Base-by-base conservation (phyloP, 1,140 invertebrate genomes). In the Cataglyphis hispanica region DNA sequence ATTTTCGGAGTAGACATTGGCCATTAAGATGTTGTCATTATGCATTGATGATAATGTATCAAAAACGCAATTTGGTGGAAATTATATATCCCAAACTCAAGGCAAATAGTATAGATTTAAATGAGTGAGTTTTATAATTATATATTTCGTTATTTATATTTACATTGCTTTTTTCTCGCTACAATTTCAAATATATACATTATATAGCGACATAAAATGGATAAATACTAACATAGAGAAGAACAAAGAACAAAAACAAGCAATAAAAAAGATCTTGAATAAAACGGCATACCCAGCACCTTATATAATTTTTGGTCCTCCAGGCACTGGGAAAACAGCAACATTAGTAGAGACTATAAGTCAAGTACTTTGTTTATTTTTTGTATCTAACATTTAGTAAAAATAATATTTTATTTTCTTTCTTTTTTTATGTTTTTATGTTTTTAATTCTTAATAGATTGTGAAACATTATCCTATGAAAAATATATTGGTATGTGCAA, bases 251-350 rank as follows among this genome's bases (percentile, higher is more conserved):
- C 97, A 88, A 27, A 74, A 63, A 60, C 64, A 58, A 67, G 84
- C 75, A 61, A 61, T 88, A 22, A 86, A 11, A n/a, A 88, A 77
- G 19, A 87, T 91, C 25, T 69, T 91, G 0, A 85, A 94, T 53
- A 96, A 95, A 50, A 92, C 95, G 8, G 94, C 95, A 16, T 92
- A 96, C 22, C 97, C 97, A 3, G 93, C 96, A 6, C 97, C 98
- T 0, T 98, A 98, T 85, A 96, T 98, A 63, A 94, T 98, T 46
- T 97, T 97, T 94, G 97, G 98, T 2, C 97, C 97, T 43, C 97
- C 98, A 53, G 97, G 97, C 56, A 98, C 97, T 1, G 98, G 98
- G 0, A 98, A 98, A 94, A 98, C 97, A 27, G 95, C 97, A 0
- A 98, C 97, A 5, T 88, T 98, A n/a, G 96, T 98, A 8, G 98